These are phyloP conservation scores for Serranus cabrilla DNA, from an alignment of 2,797 vertebrate genomes.

Conservation along the genomic window DNA sequence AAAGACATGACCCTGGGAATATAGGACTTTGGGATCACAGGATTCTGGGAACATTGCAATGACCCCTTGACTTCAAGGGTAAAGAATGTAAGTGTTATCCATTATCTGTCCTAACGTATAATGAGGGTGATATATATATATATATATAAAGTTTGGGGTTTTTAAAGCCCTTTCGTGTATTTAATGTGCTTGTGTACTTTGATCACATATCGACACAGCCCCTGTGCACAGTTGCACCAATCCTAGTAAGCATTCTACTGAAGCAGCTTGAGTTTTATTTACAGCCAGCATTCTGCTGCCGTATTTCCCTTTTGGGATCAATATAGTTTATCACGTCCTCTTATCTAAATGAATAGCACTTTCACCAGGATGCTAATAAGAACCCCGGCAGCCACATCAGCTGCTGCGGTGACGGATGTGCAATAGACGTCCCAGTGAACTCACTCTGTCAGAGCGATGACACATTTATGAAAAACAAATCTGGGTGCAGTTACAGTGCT, in stretches of 20 bases:
- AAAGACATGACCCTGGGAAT: too few species aligned
- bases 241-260: neutral
- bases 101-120: neutral
- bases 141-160: neutral
- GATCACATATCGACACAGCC: neutral
- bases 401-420: slow-evolving; percentile 19
- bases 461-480: slow-evolving; percentile 18
- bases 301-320: slow-evolving; percentile 13
- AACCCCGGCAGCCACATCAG: slow-evolving; percentile 15
- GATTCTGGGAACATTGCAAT: too few species aligned
- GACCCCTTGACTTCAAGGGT: too few species aligned
- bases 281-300: neutral
- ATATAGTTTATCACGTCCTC: slow-evolving; percentile 9
- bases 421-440: slow-evolving; percentile 27
- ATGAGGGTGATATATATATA: neutral
- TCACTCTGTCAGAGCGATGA: slow-evolving; percentile 32
- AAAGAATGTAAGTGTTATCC: too few species aligned
- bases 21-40: too few species aligned
- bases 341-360: slow-evolving; percentile 30
- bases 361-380: slow-evolving; percentile 44
- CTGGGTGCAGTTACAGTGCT: neutral
- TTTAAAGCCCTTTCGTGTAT: neutral
- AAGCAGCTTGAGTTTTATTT: slow-evolving; percentile 7
- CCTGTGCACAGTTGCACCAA: neutral
- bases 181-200: neutral